These are phyloP conservation scores for Leptopilina syphax DNA, from an alignment of 2,888 invertebrate species.

Conservation along the genomic window DNA sequence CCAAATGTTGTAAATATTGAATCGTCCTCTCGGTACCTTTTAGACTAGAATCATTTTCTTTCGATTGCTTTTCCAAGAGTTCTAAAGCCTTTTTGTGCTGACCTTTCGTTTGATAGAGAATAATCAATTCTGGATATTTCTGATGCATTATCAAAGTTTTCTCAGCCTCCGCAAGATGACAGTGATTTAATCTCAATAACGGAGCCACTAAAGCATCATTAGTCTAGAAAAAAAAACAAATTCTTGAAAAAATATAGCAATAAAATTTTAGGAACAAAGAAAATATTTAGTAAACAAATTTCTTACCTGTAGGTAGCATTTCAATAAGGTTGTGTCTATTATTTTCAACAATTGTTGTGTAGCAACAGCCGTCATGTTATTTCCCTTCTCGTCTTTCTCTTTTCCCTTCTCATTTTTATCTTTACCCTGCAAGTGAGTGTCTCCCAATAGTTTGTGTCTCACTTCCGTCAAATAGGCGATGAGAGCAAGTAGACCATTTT, in stretches of 20 bases:
- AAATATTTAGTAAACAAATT: conserved; percentile 34
- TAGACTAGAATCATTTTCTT: conserved; percentile 86
- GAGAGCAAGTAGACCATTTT: conserved; percentile 91
- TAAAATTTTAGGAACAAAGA: not conserved
- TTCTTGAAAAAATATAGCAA: too few relatives aligned
- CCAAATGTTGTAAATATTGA: conserved; percentile 93
- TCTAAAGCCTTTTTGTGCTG: conserved; percentile 95
- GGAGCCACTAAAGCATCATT: conserved; percentile 97
- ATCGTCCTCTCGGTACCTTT: conserved; percentile 91
- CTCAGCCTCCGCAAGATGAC: conserved; percentile 96
- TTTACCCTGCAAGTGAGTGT: conserved; percentile 70
- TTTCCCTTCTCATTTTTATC: conserved; percentile 63
- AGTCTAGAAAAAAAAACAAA: conserved; percentile 81
- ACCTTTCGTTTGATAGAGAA: conserved; percentile 96
- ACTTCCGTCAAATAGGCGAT: conserved; percentile 93
- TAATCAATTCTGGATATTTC: conserved; percentile 95
- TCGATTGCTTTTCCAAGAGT: conserved; percentile 87
- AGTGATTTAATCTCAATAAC: conserved; percentile 92
- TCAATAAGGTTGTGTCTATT: conserved; percentile 97
- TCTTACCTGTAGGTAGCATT: conserved; percentile 94
- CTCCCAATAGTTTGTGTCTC: conserved; percentile 79
- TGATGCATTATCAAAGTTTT: conserved; percentile 90
- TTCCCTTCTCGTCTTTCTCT: conserved; percentile 70
- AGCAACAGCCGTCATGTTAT: conserved; percentile 76
- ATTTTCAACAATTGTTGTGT: conserved; percentile 88